phyloP scores from a whole-genome alignment of 2,797 vertebrate species.

The Neosalanx taihuensis region DNA sequence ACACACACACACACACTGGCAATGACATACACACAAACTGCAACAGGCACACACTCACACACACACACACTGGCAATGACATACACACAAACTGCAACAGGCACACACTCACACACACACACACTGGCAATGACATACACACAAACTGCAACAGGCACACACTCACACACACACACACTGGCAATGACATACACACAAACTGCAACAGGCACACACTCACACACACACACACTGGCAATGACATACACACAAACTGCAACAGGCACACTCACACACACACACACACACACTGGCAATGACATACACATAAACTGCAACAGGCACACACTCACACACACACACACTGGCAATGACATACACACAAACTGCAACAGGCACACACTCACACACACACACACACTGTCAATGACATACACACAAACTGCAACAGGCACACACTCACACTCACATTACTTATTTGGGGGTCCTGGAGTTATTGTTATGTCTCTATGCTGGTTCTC shows the following conservation, averaged over 20 bases:
- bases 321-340: background rate
- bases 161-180: background rate
- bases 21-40: too few species aligned
- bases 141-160: background rate
- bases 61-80: background rate
- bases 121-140: background rate
- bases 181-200: background rate
- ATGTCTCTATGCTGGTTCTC: constrained; percentile 27
- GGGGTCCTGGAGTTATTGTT: background rate
- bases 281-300: background rate
- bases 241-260: background rate
- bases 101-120: background rate
- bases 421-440: background rate
- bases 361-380: background rate
- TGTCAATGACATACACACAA: background rate
- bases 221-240: background rate
- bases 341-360: background rate
- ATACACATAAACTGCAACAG: background rate
- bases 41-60: too few species aligned
- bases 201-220: background rate
- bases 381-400: background rate
- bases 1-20: too few species aligned
- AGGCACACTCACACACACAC: background rate
- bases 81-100: background rate
- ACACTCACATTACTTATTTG: background rate